Evolutionary conservation across 2,888 invertebrate genomes (phyloP).

Genomic region (Brenthis hecate): DNA sequence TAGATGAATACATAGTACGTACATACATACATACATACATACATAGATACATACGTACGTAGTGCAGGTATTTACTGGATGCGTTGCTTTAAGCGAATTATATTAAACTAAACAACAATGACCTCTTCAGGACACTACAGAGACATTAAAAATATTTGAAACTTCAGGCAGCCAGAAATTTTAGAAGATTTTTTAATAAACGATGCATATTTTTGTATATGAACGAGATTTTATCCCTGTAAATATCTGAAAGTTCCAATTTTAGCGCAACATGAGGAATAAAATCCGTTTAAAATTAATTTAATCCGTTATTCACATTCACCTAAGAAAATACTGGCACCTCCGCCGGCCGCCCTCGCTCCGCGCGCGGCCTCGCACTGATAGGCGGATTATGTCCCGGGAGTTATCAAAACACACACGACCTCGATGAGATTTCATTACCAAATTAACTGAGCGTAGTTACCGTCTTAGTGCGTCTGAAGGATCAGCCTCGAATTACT

Average conservation of each 20-base stretch:
- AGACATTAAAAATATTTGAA: too few relatives aligned
- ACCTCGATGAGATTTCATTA: slow-evolving; percentile 30
- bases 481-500: too few relatives aligned
- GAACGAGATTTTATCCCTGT: too few relatives aligned
- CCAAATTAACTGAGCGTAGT: slow-evolving; percentile 23
- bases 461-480: too few relatives aligned
- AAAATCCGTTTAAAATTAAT: too few relatives aligned
- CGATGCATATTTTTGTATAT: too few relatives aligned
- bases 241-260: too few relatives aligned
- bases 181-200: too few relatives aligned
- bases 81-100: slow-evolving; percentile 26
- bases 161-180: too few relatives aligned
- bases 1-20: too few relatives aligned
- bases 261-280: too few relatives aligned
- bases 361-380: not conserved
- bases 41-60: not conserved
- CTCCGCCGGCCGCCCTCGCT: not conserved
- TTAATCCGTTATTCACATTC: too few relatives aligned
- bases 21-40: not conserved
- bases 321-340: not conserved
- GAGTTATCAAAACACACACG: slow-evolving; percentile 26
- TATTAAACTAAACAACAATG: slow-evolving; percentile 14
- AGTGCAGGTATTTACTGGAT: not conserved
- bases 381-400: slow-evolving; percentile 19
- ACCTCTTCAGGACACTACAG: not conserved